phyloP scores from a whole-genome alignment of 2,797 vertebrate species.

The Melopsittacus undulatus region DNA sequence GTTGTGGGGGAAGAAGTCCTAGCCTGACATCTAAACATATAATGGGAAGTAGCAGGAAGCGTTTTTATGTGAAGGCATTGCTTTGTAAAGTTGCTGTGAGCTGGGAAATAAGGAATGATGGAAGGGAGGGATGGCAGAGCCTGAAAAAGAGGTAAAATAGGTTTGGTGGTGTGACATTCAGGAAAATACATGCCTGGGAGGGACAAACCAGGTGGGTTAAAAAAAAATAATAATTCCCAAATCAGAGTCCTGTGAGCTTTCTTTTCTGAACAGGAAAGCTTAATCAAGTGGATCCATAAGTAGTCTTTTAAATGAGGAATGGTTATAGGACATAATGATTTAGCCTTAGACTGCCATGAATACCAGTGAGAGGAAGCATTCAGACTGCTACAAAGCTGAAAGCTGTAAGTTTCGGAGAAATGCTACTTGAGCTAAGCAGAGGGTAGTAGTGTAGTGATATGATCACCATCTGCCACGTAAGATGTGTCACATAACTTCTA shows the following conservation, averaged over 20 bases:
- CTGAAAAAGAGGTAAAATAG: neutral
- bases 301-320: neutral
- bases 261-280: neutral
- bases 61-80: neutral
- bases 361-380: neutral
- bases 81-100: neutral
- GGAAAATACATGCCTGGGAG: neutral
- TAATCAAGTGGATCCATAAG: neutral
- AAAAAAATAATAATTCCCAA: neutral
- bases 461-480: rapidly evolving
- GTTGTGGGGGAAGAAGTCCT: neutral
- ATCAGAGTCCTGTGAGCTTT: neutral
- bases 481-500: neutral
- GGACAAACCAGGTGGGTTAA: neutral
- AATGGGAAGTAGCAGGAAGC: neutral
- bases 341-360: neutral
- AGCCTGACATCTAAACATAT: neutral
- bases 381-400: neutral
- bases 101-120: rapidly evolving
- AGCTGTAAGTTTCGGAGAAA: neutral
- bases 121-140: neutral
- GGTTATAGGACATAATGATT: neutral
- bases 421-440: neutral
- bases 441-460: rapidly evolving
- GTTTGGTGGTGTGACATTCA: neutral